These are phyloP conservation scores for Meteorus cinctellus DNA, from an alignment of 2,888 invertebrate genomes.

Conservation along the genomic window DNA sequence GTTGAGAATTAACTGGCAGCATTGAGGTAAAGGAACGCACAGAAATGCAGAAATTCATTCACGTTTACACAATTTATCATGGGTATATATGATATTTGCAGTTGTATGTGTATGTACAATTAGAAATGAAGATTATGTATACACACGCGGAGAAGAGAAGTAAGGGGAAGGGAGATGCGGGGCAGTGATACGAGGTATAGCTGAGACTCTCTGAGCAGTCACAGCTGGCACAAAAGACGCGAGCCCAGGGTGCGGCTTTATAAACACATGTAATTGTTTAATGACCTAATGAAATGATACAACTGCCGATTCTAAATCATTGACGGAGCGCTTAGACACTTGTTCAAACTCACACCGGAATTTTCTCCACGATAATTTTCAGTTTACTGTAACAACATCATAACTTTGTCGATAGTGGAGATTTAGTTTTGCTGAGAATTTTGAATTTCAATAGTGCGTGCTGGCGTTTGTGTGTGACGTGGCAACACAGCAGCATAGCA, in stretches of 20 bases:
- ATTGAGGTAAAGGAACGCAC: neutral
- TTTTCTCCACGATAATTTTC: neutral
- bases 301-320: slow-evolving; percentile 63
- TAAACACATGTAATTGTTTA: slow-evolving; percentile 62
- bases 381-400: neutral
- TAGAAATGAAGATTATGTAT: neutral
- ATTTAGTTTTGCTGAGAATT: too few species aligned
- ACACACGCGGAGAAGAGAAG: neutral
- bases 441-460: neutral
- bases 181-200: neutral
- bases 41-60: neutral
- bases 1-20: neutral
- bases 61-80: neutral
- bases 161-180: too few species aligned
- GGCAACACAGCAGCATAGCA: slow-evolving; percentile 58
- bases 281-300: slow-evolving; percentile 68
- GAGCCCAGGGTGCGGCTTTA: slow-evolving; percentile 39
- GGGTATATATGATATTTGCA: neutral
- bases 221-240: slow-evolving; percentile 57
- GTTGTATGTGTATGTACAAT: neutral
- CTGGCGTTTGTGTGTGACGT: slow-evolving; percentile 46
- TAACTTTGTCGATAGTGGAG: too few species aligned
- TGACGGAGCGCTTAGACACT: slow-evolving; percentile 53
- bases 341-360: neutral
- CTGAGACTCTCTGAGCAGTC: slow-evolving; percentile 53